These are phyloP conservation scores for Macrobrachium rosenbergii DNA, from an alignment of 1,140 invertebrate genomes.

Conservation along the genomic window DNA sequence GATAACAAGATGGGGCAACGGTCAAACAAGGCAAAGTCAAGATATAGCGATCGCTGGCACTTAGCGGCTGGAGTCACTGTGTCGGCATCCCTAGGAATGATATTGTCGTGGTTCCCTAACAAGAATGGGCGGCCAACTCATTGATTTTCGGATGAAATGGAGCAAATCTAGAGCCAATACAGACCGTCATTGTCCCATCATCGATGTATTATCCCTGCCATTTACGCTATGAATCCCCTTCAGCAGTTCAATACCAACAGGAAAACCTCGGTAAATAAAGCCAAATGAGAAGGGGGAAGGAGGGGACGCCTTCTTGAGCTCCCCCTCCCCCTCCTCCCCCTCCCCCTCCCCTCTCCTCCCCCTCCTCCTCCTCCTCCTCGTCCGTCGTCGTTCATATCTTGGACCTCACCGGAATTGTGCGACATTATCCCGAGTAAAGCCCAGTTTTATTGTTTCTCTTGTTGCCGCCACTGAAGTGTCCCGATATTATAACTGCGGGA, in stretches of 20 bases:
- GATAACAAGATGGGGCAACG: too few relatives aligned
- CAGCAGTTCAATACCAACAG: conserved; percentile 45
- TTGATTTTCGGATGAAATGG: conserved; percentile 63
- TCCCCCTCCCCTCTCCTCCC: neutral
- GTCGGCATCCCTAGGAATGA: conserved; percentile 60
- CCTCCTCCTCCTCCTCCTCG: neutral
- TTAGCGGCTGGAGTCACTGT: conserved; percentile 38
- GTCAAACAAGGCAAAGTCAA: neutral
- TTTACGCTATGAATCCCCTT: conserved; percentile 62
- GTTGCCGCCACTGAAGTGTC: neutral
- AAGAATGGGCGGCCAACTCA: conserved; percentile 59
- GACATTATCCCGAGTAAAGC: neutral
- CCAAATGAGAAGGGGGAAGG: conserved; percentile 21
- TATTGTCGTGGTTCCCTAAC: conserved; percentile 60
- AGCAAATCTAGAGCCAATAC: conserved; percentile 63
- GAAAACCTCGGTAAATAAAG: conserved; percentile 52
- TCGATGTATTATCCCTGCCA: conserved; percentile 61
- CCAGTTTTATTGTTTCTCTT: too few relatives aligned
- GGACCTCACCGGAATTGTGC: neutral
- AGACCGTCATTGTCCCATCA: conserved; percentile 60
- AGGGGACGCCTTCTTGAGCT: neutral
- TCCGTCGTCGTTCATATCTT: neutral
- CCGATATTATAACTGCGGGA: conserved; percentile 6
- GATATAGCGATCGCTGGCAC: conserved; percentile 33
- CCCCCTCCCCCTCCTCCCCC: neutral